Evolutionary conservation across 2,888 invertebrate species (phyloP), one percentile per base, ranked within the genome.

Genomic region (Hypolimnas misippus): DNA sequence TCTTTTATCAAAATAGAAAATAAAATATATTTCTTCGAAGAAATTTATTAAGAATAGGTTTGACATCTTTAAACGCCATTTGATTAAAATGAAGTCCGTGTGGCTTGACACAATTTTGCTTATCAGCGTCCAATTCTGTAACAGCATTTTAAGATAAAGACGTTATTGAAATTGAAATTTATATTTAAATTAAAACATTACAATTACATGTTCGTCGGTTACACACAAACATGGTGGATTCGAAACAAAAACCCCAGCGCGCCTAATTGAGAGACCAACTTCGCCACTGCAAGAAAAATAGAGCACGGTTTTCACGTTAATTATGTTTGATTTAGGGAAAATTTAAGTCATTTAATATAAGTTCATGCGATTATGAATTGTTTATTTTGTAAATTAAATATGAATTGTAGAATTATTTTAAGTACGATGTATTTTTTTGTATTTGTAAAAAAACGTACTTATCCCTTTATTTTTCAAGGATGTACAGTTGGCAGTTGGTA

Each of bases 201-300:
- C 61, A 61, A 50, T 61, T 59, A 54, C 57, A 57, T 25, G 46
- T 56, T 53, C 42, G 57, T 54, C 46, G 25, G 35, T 17, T 14
- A 29, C 62, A 44, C 62, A 57, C 57, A 66, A 63, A 61, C 51
- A 51, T 33, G n/a, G 55, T 49, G 60, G 60, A 63, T 57, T 50
- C 51, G 50, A 46, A 54, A 63, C 57, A 60, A 57, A 60, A 63
- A 63, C 61, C 63, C 40, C 66, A 63, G 54, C 54, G 46, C 57
- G 61, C 55, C 66, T 58, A 63, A 63, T 63, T 66, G 63, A 66
- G 61, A 63, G 54, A 63, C 62, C 54, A 55, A 66, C 61, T 60
- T 55, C 44, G 54, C 57, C 57, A 54, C 56, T 42, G 52, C 54
- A 57, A 63, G 63, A 57, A 63, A 66, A 63, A 57, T 61, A 66